phyloP scores from a whole-genome alignment of 2,888 invertebrate species.

The Eilema caniola region DNA sequence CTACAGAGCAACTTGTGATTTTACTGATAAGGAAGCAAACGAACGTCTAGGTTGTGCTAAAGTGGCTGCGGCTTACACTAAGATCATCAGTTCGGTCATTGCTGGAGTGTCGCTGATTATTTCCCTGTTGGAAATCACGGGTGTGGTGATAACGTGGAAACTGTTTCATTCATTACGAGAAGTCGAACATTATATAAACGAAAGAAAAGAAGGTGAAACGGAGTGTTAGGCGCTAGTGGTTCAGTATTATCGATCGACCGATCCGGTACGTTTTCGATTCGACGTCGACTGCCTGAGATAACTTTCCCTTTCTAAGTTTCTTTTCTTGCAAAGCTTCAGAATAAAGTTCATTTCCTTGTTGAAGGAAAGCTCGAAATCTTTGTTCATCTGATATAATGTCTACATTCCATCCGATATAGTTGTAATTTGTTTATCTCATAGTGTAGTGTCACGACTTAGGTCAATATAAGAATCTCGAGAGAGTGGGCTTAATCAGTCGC shows the following conservation, averaged over 20 bases:
- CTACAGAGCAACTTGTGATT: slow-evolving; percentile 79
- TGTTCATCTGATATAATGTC: slow-evolving; percentile 51
- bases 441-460: slow-evolving; percentile 61
- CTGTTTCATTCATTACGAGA: slow-evolving; percentile 77
- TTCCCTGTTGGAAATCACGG: slow-evolving; percentile 73
- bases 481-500: slow-evolving; percentile 65
- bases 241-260: slow-evolving; percentile 59
- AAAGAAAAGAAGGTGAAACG: slow-evolving; percentile 81
- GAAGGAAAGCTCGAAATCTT: slow-evolving; percentile 69
- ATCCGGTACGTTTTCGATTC: slow-evolving; percentile 44
- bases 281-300: slow-evolving; percentile 51
- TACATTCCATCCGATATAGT: slow-evolving; percentile 57
- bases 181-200: slow-evolving; percentile 82
- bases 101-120: slow-evolving; percentile 79
- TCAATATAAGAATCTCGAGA: slow-evolving; percentile 53
- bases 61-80: slow-evolving; percentile 82
- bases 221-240: slow-evolving; percentile 71
- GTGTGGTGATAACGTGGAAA: slow-evolving; percentile 77
- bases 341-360: slow-evolving; percentile 74
- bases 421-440: slow-evolving; percentile 49
- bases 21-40: slow-evolving; percentile 83
- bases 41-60: slow-evolving; percentile 82
- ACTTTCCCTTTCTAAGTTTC: slow-evolving; percentile 53
- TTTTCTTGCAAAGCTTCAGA: slow-evolving; percentile 49
- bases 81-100: slow-evolving; percentile 81